Conservation (phyloP, 2,888 invertebrate species). For the Onthophagus sagittarius region DNA sequence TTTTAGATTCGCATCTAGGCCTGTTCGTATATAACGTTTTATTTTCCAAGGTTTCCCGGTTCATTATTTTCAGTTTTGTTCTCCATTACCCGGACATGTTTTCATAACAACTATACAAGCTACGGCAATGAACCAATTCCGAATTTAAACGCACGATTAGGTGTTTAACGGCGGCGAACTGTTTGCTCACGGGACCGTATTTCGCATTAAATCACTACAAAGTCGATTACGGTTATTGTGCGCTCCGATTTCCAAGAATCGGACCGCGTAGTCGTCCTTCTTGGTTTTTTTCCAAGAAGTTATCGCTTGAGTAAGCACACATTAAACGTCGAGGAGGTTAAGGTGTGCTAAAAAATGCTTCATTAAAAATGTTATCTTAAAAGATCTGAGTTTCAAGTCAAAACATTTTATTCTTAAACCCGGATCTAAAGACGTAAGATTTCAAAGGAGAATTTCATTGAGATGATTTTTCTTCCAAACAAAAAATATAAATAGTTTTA, state of each 20-base stretch:
- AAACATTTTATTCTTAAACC: too few species aligned
- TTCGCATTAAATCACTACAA: slow-evolving; percentile 7
- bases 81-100: background rate
- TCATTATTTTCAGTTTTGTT: background rate
- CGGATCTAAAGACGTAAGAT: too few species aligned
- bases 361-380: background rate
- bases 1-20: background rate
- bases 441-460: too few species aligned
- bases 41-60: background rate
- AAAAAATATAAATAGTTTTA: too few species aligned
- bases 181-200: background rate
- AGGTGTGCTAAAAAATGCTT: background rate
- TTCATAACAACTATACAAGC: background rate
- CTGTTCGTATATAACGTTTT: background rate
- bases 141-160: background rate
- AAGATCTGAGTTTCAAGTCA: background rate
- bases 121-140: background rate
- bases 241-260: slow-evolving; percentile 5
- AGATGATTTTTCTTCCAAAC: too few species aligned
- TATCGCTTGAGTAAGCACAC: background rate
- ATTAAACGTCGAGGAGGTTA: background rate
- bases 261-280: background rate
- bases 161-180: background rate
- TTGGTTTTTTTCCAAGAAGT: background rate
- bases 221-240: slow-evolving; percentile 5